A percentile compares a stretch with the other conserved stretches of the same genome.
Evolutionary conservation across 1,140 invertebrate genomes (phyloP).

Genomic region (Anoplolepis gracilipes): DNA sequence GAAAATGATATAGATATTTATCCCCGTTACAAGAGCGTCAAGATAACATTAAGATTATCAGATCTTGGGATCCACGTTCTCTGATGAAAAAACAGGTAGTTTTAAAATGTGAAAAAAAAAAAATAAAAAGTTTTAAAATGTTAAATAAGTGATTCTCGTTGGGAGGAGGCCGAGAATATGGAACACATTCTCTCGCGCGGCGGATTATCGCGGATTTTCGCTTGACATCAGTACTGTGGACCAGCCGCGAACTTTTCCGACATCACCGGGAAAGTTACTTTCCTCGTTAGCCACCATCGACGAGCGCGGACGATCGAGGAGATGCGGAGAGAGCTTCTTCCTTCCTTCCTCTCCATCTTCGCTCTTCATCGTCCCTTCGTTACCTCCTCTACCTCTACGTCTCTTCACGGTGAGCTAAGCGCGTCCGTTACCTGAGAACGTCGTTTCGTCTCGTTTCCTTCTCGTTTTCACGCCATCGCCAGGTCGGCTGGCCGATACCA

Average conservation of each 20-base stretch:
- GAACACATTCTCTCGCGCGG: neutral
- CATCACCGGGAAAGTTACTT: slow-evolving; percentile 56
- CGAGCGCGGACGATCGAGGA: slow-evolving; percentile 5
- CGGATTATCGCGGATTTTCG: slow-evolving; percentile 15
- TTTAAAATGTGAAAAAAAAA: no score
- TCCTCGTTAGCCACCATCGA: slow-evolving; percentile 51
- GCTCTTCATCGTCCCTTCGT: neutral
- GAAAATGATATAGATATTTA: slow-evolving; percentile 18
- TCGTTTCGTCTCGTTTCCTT: slow-evolving; percentile 60
- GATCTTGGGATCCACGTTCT: neutral
- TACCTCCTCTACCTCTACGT: neutral
- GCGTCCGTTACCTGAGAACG: slow-evolving; percentile 59
- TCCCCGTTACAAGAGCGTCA: neutral
- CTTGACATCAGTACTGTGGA: slow-evolving; percentile 45
- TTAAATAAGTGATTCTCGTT: neutral
- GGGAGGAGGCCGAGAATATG: neutral
- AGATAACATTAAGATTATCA: no score
- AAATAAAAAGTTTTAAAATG: neutral
- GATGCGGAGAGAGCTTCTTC: slow-evolving; percentile 21
- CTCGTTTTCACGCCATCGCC: slow-evolving; percentile 55
- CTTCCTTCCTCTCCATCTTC: neutral
- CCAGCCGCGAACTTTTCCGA: slow-evolving; percentile 3
- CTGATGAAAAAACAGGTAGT: neutral
- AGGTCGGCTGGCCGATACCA: slow-evolving; percentile 49
- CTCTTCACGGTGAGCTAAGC: slow-evolving; percentile 44